Base-by-base conservation (phyloP, 2,888 invertebrate species). In the Apotomis capreana region DNA sequence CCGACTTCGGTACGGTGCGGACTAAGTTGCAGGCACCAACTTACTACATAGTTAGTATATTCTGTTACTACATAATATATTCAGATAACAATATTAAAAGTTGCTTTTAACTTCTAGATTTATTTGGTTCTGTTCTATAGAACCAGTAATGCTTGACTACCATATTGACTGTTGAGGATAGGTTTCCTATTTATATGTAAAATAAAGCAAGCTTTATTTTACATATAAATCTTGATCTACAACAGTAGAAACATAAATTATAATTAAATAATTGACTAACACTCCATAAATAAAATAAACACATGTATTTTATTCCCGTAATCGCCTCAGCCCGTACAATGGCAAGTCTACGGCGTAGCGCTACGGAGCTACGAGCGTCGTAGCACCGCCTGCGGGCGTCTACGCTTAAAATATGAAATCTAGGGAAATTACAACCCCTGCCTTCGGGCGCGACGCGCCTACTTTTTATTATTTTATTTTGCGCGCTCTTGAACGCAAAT, bases 381-480 rank as follows among this genome's bases (percentile, higher is more conserved):
- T 87, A 88, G 89, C 80, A 86, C 81, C 87, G 87, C 88, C 86
- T 78, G 83, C 85, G 85, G 84, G 83, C 83, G 87, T 85, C 87
- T 89, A 86, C 88, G 86, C 79, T 84, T 85, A 86, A 88, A 89
- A 88, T 88, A 89, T 87, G 86, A 88, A 91, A 91, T 91, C 88
- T 88, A 86, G 89, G 89, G 89, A 88, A 90, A 92, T 92, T 91
- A 89, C 90, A 87, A 83, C 81, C 82, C 79, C 80, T 80, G 84
- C 86, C 89, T 84, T 79, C 78, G 82, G 91, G 89, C 88, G 82
- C 78, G 80, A 87, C 89, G 91, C 89, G 91, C 90, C 88, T 88
- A 90, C 86, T 82, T 84, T 86, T 87, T 84, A 89, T 90, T 92
- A 92, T 92, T 92, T 92, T 91, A 91, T 93, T 92, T 90, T 88